Evolutionary conservation across 1,140 invertebrate species (phyloP), one percentile per base, ranked within the genome.

Genomic region (Drosophila serrata): DNA sequence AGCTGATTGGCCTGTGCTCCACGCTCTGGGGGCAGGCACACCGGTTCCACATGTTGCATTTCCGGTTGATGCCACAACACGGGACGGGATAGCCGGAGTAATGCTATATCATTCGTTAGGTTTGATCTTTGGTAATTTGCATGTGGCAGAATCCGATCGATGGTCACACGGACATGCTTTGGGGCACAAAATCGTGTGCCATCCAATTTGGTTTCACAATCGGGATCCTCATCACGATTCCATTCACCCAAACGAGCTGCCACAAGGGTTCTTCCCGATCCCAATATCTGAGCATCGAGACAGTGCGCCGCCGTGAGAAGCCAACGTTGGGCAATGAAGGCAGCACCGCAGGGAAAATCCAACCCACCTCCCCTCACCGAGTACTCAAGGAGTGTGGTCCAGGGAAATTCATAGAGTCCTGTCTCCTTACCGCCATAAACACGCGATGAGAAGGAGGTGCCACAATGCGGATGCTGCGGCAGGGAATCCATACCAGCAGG

Each of bases 11-110:
- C 92, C 6, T 73, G 78, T 17, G 93, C 57, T 5, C 81, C 43
- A 0, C 53, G 82, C 24, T 91, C 68, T 0, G 87, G 76, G 1
- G 97, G 97, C 7, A 99, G 90, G 76, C 98, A 98, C 33, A 98
- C 95, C 0, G 97, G 96, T 87, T 95, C 95, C 55, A 87, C 24
- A 19, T 74, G 68, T 7, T 11, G 12, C 45, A 59, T 24, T 0
- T 2, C 15, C 4, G 33, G 35, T 5, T 53, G 51, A 4, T 43
- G 46, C 79, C 64, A 91, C 12, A 27, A 49, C 3, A 97, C 95
- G 5, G 95, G 91, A 0, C 90, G 91, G 43, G 95, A 94, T 4
- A 98, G 91, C 40, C 95, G 94, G 7, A 98, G 75, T 9, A 98
- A 88, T 0, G 96, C 97, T 55, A 98, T 96, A 80, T 98, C 97